phyloP scores from a whole-genome alignment of 2,113 vertebrate genomes.

The Pedionomus torquatus region DNA sequence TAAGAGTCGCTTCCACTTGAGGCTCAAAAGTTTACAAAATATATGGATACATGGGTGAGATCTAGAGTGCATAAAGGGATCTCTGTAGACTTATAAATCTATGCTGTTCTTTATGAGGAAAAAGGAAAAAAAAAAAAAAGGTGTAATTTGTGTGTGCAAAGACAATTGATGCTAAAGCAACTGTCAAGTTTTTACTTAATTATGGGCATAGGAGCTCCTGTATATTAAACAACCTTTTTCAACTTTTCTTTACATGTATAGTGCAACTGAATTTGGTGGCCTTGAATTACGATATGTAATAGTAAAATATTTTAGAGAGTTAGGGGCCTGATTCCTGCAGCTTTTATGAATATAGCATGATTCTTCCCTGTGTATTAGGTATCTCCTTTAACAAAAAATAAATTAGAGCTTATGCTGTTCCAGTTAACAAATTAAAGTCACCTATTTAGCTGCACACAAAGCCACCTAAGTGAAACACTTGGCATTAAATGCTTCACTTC shows the following conservation, averaged over 20 bases:
- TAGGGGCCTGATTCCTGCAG: neutral
- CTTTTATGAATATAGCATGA: neutral
- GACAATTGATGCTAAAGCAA: neutral
- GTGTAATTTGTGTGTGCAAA: neutral
- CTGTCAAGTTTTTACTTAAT: neutral
- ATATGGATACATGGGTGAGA: neutral
- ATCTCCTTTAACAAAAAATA: neutral
- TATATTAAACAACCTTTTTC: neutral
- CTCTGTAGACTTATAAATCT: neutral
- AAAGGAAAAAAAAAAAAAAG: no score
- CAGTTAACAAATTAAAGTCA: neutral
- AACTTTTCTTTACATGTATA: neutral
- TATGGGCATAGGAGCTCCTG: neutral
- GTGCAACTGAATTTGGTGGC: neutral
- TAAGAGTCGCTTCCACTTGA: neutral
- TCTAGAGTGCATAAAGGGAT: neutral
- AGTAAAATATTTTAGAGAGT: neutral
- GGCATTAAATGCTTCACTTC: neutral
- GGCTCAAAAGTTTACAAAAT: neutral
- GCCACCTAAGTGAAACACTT: neutral
- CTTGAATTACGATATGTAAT: neutral
- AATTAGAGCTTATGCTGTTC: neutral
- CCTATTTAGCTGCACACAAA: neutral
- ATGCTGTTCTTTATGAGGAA: neutral
- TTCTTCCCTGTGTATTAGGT: neutral